Evolutionary conservation across 92 coral and sea anemone species (phyloP).

Genomic region (Zoanthus gigantus): DNA sequence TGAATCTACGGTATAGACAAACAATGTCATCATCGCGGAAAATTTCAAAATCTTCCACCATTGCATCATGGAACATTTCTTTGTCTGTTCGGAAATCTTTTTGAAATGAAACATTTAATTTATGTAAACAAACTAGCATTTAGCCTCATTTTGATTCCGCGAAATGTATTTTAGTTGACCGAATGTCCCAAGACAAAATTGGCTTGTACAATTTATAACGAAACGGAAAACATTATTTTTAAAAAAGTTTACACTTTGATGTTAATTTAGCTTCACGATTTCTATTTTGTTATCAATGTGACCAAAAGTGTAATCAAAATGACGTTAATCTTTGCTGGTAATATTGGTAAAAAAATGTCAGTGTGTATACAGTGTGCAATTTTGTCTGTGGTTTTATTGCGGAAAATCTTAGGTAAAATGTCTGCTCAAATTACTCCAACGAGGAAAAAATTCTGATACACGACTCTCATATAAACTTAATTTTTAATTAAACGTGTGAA

Average conservation of each 20-base stretch:
- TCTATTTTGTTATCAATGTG: background rate
- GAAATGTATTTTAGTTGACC: background rate
- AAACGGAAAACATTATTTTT: too few species aligned
- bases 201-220: too few species aligned
- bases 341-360: background rate
- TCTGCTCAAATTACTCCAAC: constrained; percentile 32
- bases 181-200: background rate
- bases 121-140: background rate
- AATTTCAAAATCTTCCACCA: background rate
- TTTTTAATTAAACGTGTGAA: constrained; percentile 25
- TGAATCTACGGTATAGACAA: background rate
- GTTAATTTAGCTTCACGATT: background rate
- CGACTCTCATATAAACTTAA: background rate
- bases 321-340: constrained; percentile 9
- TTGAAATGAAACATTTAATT: background rate
- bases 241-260: background rate
- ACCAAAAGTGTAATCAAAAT: too few species aligned
- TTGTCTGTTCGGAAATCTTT: constrained; percentile 1
- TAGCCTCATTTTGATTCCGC: background rate
- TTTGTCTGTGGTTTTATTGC: background rate
- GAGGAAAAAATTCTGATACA: constrained; percentile 31
- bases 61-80: constrained; percentile 31
- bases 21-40: constrained; percentile 29
- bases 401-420: constrained; percentile 29
- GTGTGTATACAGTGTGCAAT: background rate